A percentile compares a stretch with the other conserved stretches of the same genome.
Evolutionary conservation across 1,140 invertebrate species (phyloP).

Genomic region (Amyelois transitella): DNA sequence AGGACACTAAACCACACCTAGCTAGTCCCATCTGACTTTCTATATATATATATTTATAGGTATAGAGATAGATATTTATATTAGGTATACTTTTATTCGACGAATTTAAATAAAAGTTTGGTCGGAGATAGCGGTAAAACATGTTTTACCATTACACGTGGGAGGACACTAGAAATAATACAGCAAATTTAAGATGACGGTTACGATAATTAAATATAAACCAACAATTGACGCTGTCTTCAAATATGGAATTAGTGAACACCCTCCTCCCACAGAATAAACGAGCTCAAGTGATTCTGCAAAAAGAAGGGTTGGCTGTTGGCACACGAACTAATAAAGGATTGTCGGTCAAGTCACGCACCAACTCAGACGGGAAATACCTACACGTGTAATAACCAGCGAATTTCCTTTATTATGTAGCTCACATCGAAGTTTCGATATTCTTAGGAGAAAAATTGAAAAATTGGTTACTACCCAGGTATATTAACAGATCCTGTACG

Average conservation of each 20-base stretch:
- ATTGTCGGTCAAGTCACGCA: conserved; percentile 19
- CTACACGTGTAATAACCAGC: conserved; percentile 6
- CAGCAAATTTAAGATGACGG: too few species aligned
- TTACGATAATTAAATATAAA: too few species aligned
- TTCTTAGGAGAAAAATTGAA: too few species aligned
- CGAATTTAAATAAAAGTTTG: not conserved
- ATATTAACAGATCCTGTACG: too few species aligned
- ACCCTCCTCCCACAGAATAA: not conserved
- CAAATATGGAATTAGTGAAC: conserved; percentile 5
- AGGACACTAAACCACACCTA: too few species aligned
- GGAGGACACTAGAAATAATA: too few species aligned
- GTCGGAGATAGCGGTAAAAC: not conserved
- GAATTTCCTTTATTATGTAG: conserved; percentile 13
- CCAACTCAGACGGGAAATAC: not conserved
- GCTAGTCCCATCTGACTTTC: too few species aligned
- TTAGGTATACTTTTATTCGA: not conserved
- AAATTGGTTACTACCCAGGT: too few species aligned
- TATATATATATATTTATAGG: too few species aligned
- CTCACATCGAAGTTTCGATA: not conserved
- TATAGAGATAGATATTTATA: not conserved
- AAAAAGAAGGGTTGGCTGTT: conserved; percentile 16
- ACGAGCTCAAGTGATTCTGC: conserved; percentile 8
- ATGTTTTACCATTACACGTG: too few species aligned
- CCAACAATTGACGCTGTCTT: not conserved
- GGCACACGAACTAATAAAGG: conserved; percentile 23